Conservation (phyloP, 23 tunicate species). For the Clavelina lepadiformis region DNA sequence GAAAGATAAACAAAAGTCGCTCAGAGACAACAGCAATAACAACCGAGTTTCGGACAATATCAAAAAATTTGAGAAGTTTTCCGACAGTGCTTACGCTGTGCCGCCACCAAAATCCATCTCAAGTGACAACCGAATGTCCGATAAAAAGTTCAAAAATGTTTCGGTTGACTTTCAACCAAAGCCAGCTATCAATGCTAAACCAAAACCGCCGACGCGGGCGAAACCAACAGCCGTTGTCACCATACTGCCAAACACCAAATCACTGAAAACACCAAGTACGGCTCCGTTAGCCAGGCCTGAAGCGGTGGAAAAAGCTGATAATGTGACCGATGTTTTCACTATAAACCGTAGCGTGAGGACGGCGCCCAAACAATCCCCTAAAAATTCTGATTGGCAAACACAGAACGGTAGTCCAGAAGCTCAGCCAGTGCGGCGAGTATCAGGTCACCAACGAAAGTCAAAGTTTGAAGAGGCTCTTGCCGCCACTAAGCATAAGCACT, state of each 20-base stretch:
- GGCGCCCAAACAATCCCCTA: too few relatives aligned
- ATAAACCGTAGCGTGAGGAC: too few relatives aligned
- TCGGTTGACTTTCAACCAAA: not conserved
- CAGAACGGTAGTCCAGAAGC: too few relatives aligned
- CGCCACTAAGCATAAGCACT: constrained; percentile 67
- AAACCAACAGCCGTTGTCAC: constrained; percentile 24
- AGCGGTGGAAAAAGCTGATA: too few relatives aligned
- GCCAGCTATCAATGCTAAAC: not conserved
- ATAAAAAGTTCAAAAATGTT: not conserved
- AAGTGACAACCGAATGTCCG: not conserved
- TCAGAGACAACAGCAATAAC: not conserved
- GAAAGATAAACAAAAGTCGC: not conserved
- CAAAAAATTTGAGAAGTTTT: constrained; percentile 72
- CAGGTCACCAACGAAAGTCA: constrained; percentile 29
- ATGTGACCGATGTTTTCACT: too few relatives aligned
- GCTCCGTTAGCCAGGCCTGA: not conserved
- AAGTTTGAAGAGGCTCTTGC: constrained; percentile 68
- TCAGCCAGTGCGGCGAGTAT: constrained; percentile 3
- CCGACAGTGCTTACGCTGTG: constrained; percentile 16
- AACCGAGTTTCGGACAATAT: constrained; percentile 60
- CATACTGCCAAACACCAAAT: constrained; percentile 6
- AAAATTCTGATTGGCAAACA: too few relatives aligned
- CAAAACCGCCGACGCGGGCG: not conserved
- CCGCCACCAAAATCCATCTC: constrained; percentile 15
- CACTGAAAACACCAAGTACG: too few relatives aligned